Percentiles rank a stretch among this genome's conserved stretches.
Evolutionary conservation across 2,113 vertebrate genomes (phyloP).

Genomic region (Pluvialis apricaria): DNA sequence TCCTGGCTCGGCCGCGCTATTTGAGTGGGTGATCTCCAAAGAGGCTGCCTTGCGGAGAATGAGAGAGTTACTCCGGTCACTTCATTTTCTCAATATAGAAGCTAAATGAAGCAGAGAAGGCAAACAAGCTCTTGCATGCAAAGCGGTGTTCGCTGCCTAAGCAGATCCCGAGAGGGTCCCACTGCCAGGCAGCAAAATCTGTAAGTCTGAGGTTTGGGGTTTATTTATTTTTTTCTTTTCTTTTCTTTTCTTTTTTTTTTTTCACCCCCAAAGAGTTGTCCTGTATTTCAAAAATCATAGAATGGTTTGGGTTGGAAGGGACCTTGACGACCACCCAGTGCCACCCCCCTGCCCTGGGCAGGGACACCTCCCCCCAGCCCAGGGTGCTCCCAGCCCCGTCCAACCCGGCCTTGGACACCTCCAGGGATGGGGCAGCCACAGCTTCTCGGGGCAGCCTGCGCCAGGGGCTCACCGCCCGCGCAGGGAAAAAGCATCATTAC

Average conservation of each 20-base stretch:
- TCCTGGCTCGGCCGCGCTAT: rapidly evolving
- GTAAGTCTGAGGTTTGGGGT: background rate
- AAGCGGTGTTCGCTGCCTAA: background rate
- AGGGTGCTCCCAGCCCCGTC: too few relatives aligned
- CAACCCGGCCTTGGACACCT: too few relatives aligned
- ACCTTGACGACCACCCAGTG: too few relatives aligned
- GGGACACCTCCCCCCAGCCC: too few relatives aligned
- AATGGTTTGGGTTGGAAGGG: too few relatives aligned
- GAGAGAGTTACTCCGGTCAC: background rate
- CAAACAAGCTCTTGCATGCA: background rate
- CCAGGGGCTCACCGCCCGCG: too few relatives aligned
- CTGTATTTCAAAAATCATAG: background rate
- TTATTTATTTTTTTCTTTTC: background rate
- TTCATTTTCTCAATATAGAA: background rate
- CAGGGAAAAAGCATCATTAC: background rate
- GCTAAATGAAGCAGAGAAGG: background rate
- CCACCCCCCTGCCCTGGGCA: too few relatives aligned
- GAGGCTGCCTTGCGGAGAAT: background rate
- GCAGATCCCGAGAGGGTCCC: background rate
- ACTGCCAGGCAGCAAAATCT: background rate
- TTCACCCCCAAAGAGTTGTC: background rate
- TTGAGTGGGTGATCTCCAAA: background rate
- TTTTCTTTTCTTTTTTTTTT: background rate
- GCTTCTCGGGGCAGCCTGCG: too few relatives aligned
- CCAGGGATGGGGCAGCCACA: too few relatives aligned